Evolutionary conservation across 2,888 invertebrate genomes (phyloP).

Genomic region (Pseudeuparius sepicola): DNA sequence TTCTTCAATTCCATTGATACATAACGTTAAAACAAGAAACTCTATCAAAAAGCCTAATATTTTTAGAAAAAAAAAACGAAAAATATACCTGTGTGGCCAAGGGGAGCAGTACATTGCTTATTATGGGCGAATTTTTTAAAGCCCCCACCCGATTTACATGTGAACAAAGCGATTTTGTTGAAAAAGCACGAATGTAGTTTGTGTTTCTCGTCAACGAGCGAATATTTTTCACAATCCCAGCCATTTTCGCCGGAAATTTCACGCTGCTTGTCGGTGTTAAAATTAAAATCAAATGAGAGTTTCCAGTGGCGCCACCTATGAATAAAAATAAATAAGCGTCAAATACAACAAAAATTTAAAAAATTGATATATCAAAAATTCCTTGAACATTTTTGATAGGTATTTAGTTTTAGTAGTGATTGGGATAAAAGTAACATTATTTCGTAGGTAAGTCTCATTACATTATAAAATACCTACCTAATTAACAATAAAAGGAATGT

Average conservation of each 20-base stretch:
- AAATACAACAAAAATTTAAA: too few relatives aligned
- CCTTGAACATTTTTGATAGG: background rate
- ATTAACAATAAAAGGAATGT: background rate
- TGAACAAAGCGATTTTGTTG: conserved; percentile 19
- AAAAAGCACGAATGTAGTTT: conserved; percentile 22
- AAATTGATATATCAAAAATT: too few relatives aligned
- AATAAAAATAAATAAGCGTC: too few relatives aligned
- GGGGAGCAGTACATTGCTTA: background rate
- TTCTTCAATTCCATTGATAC: too few relatives aligned
- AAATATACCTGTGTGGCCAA: conserved; percentile 27
- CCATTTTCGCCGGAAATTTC: conserved; percentile 22
- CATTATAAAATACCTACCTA: background rate
- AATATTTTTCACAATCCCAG: conserved; percentile 26
- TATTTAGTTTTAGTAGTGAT: too few relatives aligned
- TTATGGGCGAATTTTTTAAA: background rate
- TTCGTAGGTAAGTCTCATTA: background rate
- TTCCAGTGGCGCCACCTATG: background rate
- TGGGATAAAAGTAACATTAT: too few relatives aligned
- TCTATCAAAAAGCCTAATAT: too few relatives aligned
- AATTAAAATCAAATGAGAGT: background rate
- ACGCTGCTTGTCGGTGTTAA: too few relatives aligned
- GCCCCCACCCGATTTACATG: background rate
- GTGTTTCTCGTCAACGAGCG: conserved; percentile 23
- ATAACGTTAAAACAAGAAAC: too few relatives aligned
- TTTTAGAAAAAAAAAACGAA: background rate